Evolutionary conservation across 2,113 vertebrate genomes (phyloP).

Genomic region (Antechinus flavipes): DNA sequence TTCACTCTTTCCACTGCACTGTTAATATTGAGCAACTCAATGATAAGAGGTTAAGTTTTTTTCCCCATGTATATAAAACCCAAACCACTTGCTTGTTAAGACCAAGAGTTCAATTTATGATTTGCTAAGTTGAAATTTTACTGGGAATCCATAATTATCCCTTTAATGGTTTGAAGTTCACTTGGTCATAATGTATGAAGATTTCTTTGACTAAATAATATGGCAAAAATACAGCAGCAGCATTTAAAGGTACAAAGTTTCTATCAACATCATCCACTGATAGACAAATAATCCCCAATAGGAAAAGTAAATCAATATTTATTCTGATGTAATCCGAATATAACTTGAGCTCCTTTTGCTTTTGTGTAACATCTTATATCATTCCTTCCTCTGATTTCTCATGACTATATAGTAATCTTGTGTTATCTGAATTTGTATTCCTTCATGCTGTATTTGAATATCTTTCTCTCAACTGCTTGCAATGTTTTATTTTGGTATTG

Average conservation of each 20-base stretch:
- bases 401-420: not conserved
- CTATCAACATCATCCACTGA: not conserved
- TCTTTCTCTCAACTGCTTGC: not conserved
- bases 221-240: not conserved
- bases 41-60: not conserved
- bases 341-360: not conserved
- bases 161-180: not conserved
- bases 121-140: not conserved
- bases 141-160: not conserved
- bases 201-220: not conserved
- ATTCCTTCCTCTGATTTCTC: not conserved
- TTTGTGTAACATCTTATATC: not conserved
- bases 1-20: not conserved
- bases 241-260: not conserved
- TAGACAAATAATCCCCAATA: not conserved
- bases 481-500: not conserved
- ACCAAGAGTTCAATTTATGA: not conserved
- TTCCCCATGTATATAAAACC: not conserved
- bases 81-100: not conserved
- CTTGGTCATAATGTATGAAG: not conserved
- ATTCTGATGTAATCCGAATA: not conserved
- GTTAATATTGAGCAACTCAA: not conserved
- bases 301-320: not conserved
- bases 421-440: not conserved
- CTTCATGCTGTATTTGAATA: not conserved